A percentile compares a stretch with the other conserved stretches of the same genome.
Conservation (phyloP, 2,113 vertebrate genomes). For the Coptodon bakossiorum region DNA sequence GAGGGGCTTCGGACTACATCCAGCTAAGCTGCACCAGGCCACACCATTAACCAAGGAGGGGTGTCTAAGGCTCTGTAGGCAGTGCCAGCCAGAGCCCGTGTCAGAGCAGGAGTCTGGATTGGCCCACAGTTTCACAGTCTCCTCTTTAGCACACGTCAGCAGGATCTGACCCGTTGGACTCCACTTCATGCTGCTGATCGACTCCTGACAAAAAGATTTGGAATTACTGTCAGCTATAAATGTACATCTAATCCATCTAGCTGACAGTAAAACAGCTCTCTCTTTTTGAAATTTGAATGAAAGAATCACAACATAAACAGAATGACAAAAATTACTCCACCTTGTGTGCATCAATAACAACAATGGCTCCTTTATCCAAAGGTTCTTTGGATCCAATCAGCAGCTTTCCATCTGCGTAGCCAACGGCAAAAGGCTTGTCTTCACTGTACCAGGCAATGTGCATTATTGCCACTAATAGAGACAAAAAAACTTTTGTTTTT, state of each 20-base stretch:
- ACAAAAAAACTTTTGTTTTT: neutral
- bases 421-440: slow-evolving; percentile 90
- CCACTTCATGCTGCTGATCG: slow-evolving; percentile 86
- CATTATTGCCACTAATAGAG: slow-evolving; percentile 82
- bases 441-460: slow-evolving; percentile 94
- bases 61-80: slow-evolving; percentile 80
- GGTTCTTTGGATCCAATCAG: slow-evolving; percentile 86
- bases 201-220: slow-evolving; percentile 72
- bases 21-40: slow-evolving; percentile 83
- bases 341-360: slow-evolving; percentile 93
- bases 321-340: slow-evolving; percentile 14
- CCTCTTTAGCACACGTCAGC: slow-evolving; percentile 93
- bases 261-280: neutral
- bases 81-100: slow-evolving; percentile 75
- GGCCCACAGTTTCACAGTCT: slow-evolving; percentile 88
- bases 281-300: neutral
- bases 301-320: neutral
- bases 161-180: slow-evolving; percentile 84
- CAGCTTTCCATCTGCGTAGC: slow-evolving; percentile 92
- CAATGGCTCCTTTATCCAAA: slow-evolving; percentile 82
- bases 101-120: slow-evolving; percentile 39
- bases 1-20: slow-evolving; percentile 77
- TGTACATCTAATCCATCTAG: rapidly evolving
- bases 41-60: slow-evolving; percentile 82
- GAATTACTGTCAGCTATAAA: rapidly evolving